Conservation (phyloP, 2,888 invertebrate genomes). For the Clunio marinus region DNA sequence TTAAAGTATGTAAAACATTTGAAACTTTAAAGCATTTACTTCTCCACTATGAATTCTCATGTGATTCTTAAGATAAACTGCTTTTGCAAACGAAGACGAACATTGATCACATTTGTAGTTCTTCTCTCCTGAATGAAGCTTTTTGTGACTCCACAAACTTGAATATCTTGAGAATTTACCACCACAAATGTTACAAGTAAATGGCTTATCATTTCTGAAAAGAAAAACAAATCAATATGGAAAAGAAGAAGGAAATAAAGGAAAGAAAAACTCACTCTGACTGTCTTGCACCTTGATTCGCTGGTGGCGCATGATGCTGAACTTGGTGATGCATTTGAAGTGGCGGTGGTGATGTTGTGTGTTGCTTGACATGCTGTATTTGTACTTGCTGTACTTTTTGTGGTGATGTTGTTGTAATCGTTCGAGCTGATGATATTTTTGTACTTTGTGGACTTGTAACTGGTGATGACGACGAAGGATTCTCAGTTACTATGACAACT, state of each 20-base stretch:
- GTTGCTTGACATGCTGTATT: conserved; percentile 12
- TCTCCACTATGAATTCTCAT: conserved; percentile 81
- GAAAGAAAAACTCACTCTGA: conserved; percentile 10
- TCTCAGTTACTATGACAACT: conserved; percentile 71
- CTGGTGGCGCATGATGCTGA: conserved; percentile 23
- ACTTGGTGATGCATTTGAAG: conserved; percentile 28
- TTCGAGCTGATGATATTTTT: conserved; percentile 27
- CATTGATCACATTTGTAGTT: conserved; percentile 2
- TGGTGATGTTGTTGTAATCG: conserved; percentile 24
- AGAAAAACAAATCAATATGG: conserved; percentile 27
- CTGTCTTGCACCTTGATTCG: conserved; percentile 6
- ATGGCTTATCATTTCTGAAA: conserved; percentile 68
- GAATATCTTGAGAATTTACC: conserved; percentile 79
- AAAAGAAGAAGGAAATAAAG: neutral
- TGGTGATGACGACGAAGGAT: neutral
- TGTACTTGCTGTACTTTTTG: conserved; percentile 31
- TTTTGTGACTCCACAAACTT: conserved; percentile 84
- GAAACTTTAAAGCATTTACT: too few species aligned
- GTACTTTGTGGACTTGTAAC: neutral
- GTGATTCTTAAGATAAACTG: conserved; percentile 86
- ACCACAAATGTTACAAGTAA: conserved; percentile 83
- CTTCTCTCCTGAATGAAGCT: conserved; percentile 68
- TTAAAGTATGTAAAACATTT: neutral
- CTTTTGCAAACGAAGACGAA: conserved; percentile 74
- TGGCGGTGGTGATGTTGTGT: conserved; percentile 1